These are phyloP conservation scores for Burhinus bistriatus DNA, from an alignment of 2,113 vertebrate species.

Conservation along the genomic window DNA sequence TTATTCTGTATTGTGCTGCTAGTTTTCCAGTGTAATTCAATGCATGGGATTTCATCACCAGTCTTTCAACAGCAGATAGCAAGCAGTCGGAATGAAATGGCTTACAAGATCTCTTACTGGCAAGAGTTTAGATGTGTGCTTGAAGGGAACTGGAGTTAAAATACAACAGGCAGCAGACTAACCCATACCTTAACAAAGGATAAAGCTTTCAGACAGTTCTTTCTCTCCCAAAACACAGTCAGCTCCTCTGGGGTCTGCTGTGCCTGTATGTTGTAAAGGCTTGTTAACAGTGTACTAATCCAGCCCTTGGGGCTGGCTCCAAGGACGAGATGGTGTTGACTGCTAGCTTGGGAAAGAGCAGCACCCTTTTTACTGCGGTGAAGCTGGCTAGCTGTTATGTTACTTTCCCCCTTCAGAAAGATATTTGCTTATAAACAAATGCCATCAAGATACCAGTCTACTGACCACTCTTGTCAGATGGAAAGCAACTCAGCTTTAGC, in stretches of 20 bases:
- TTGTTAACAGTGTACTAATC: neutral
- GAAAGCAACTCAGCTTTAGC: neutral
- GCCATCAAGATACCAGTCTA: neutral
- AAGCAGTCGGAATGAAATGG: neutral
- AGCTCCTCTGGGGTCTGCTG: neutral
- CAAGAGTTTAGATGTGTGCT: neutral
- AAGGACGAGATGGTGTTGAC: neutral
- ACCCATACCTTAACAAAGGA: neutral
- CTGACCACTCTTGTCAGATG: neutral
- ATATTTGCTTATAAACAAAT: neutral
- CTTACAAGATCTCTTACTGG: neutral
- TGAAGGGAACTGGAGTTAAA: neutral
- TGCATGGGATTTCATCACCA: neutral
- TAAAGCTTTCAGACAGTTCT: neutral
- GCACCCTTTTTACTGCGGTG: neutral
- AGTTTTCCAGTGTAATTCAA: neutral
- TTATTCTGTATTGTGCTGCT: neutral
- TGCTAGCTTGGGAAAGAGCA: neutral
- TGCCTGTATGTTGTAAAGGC: neutral
- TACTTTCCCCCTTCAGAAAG: neutral
- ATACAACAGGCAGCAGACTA: neutral
- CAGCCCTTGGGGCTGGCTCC: neutral
- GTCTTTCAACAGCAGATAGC: neutral
- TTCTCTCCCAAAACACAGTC: neutral
- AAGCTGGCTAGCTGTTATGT: neutral